Evolutionary conservation across 2,797 vertebrate species (phyloP), one percentile per base, ranked within the genome.

Genomic region (Protosalanx chinensis): DNA sequence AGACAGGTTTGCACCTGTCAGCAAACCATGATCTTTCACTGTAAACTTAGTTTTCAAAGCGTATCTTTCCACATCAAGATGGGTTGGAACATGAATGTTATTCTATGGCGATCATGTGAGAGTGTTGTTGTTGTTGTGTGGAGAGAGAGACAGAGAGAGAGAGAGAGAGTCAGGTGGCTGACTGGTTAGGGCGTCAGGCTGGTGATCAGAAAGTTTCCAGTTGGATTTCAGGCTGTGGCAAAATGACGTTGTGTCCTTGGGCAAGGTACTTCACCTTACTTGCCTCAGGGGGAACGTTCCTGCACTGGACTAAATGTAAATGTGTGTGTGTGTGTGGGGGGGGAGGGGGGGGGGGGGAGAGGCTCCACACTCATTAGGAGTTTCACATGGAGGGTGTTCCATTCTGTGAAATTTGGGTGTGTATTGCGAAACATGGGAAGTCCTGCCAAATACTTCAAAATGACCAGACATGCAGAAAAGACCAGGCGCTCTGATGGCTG

Each of bases 391-490:
- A 76, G 74, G 76, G 75, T 82, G 79, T 80, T 80, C 68, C 71
- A 57, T 80, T 90, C 70, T 82, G 76, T 84, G 83, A 86, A 86
- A 87, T 88, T 86, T 72, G 74, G 78, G 82, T 79, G 90, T 86
- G 88, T 79, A 84, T 92, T 93, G 89, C 91, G 91, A 91, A 93
- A 93, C 90, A 90, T 92, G 90, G 92, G 92, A 94, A 95, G 89
- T 90, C 73, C 80, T 83, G 82, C 86, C 82, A 85, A 89, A 86
- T 87, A 82, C 87, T 80, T 75, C 70, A 81, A 67, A 82, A 81
- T 74, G 80, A 81, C 86, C 76, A 74, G 86, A 78, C 79, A 78
- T 70, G 80, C 74, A 88, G 82, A 90, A 94, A 91, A 88, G 90
- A 91, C 84, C 70, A 53, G 72, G 41, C 80, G 85, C 76, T 72